Percentiles rank a stretch among this genome's conserved stretches.
Evolutionary conservation across 2,888 invertebrate species (phyloP).

Genomic region (Drosophila borborema): DNA sequence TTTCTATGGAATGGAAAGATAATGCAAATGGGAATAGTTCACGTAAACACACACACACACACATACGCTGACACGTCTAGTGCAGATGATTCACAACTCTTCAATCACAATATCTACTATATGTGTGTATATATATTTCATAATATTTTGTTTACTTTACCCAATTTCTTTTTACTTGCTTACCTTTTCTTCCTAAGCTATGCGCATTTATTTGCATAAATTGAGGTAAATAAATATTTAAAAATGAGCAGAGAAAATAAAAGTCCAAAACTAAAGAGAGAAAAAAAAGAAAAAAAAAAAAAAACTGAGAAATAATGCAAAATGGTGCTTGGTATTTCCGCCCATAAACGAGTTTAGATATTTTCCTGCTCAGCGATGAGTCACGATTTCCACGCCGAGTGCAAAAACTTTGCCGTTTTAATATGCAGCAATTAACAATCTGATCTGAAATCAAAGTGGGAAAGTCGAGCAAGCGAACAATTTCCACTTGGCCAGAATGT

Average conservation of each 20-base stretch:
- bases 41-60: not conserved
- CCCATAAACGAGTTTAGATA: constrained; percentile 23
- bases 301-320: constrained; percentile 9
- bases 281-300: constrained; percentile 5
- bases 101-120: constrained; percentile 5
- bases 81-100: constrained; percentile 43
- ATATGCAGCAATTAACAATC: constrained; percentile 32
- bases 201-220: constrained; percentile 53
- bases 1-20: constrained; percentile 44
- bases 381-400: constrained; percentile 33
- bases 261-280: not conserved
- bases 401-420: constrained; percentile 30
- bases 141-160: constrained; percentile 34
- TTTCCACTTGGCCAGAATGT: constrained; percentile 66
- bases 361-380: constrained; percentile 43
- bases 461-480: constrained; percentile 58
- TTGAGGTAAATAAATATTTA: constrained; percentile 8
- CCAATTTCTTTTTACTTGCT: constrained; percentile 12
- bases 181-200: constrained; percentile 24
- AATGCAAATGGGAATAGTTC: constrained; percentile 30
- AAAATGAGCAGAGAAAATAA: constrained; percentile 6
- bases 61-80: not conserved
- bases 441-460: constrained; percentile 30
- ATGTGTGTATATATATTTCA: not conserved
- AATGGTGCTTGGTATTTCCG: constrained; percentile 48